A percentile compares a stretch with the other conserved stretches of the same genome.
These are phyloP conservation scores for Ara ararauna DNA, from an alignment of 2,797 vertebrate genomes.

Conservation along the genomic window DNA sequence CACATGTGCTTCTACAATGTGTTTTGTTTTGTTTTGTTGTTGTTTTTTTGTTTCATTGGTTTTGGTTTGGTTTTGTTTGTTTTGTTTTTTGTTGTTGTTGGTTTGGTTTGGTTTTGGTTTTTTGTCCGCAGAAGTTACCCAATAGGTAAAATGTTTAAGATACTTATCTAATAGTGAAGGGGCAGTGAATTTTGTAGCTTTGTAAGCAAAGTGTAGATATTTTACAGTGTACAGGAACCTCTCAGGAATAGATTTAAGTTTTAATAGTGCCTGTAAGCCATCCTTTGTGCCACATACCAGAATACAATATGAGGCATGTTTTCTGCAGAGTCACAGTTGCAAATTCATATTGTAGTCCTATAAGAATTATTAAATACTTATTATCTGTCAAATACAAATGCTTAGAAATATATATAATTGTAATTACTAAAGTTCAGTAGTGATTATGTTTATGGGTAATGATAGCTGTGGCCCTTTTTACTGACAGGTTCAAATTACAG, in stretches of 20 bases:
- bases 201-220: not conserved
- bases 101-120: not conserved
- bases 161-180: not conserved
- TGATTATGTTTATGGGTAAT: too few relatives aligned
- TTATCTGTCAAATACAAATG: not conserved
- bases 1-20: not conserved
- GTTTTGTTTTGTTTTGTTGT: not conserved
- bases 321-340: not conserved
- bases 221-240: not conserved
- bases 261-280: not conserved
- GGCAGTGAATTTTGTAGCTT: not conserved
- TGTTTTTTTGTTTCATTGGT: too few relatives aligned
- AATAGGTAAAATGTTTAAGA: not conserved
- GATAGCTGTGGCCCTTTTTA: not conserved
- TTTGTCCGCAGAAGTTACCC: not conserved
- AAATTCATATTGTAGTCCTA: not conserved
- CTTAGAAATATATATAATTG: not conserved
- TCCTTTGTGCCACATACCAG: not conserved
- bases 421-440: not conserved
- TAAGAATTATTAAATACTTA: not conserved
- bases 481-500: not conserved
- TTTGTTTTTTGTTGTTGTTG: too few relatives aligned
- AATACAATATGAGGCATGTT: not conserved
- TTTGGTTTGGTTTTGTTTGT: not conserved
- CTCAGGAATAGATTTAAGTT: not conserved